Evolutionary conservation across 2,888 invertebrate genomes (phyloP).

Genomic region (Nephrotoma flavescens): DNA sequence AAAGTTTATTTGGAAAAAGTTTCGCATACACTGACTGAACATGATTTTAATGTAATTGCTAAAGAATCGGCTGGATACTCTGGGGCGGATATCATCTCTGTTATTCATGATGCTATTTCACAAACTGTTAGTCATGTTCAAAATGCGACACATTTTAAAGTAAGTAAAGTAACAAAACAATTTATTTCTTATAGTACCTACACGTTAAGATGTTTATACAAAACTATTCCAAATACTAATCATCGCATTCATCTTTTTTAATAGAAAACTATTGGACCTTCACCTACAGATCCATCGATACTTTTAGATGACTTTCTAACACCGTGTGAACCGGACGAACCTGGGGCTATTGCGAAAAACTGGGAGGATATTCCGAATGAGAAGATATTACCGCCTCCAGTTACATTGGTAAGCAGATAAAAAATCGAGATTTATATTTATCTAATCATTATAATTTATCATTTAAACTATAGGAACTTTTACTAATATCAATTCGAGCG

Average conservation of each 20-base stretch:
- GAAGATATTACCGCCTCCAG: background rate
- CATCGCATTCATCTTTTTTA: background rate
- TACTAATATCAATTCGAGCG: background rate
- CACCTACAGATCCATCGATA: background rate
- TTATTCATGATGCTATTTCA: background rate
- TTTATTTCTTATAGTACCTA: too few relatives aligned
- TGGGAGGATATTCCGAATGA: background rate
- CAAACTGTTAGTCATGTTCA: background rate
- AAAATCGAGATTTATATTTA: background rate
- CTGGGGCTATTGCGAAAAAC: background rate
- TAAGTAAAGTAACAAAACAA: background rate
- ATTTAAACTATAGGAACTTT: background rate
- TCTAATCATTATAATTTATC: too few relatives aligned
- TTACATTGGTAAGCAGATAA: background rate
- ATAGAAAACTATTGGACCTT: background rate
- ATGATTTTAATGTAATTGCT: constrained; percentile 63
- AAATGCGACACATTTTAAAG: background rate
- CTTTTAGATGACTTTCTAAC: background rate
- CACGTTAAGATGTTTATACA: too few relatives aligned
- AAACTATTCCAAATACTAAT: too few relatives aligned
- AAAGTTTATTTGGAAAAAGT: constrained; percentile 81
- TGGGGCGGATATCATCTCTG: background rate
- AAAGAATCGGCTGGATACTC: constrained; percentile 58
- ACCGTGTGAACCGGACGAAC: background rate
- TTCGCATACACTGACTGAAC: constrained; percentile 57